These are phyloP conservation scores for Ophion ellenae DNA, from an alignment of 2,888 invertebrate species.

Conservation along the genomic window DNA sequence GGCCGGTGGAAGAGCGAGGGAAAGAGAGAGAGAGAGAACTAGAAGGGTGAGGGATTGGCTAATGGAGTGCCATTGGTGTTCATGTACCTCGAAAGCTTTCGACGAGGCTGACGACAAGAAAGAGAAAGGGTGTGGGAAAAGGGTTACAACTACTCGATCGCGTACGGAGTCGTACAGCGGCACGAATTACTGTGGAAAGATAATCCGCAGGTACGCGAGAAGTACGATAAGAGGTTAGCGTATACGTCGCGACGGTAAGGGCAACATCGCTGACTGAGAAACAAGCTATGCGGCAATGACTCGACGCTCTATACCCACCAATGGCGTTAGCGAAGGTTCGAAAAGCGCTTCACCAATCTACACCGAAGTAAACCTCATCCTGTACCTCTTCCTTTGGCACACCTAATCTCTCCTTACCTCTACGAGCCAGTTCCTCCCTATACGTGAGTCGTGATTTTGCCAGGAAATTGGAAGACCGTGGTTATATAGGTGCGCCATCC, in stretches of 20 bases:
- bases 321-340: constrained; percentile 30
- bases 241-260: constrained; percentile 22
- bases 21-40: background rate
- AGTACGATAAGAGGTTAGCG: constrained; percentile 12
- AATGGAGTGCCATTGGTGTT: constrained; percentile 51
- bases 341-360: constrained; percentile 29
- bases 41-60: constrained; percentile 23
- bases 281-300: constrained; percentile 33
- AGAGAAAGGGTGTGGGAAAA: constrained; percentile 31
- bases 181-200: constrained; percentile 60
- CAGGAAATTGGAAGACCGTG: constrained; percentile 60
- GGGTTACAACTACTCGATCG: constrained; percentile 20
- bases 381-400: constrained; percentile 40
- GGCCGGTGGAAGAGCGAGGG: constrained; percentile 14
- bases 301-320: constrained; percentile 30
- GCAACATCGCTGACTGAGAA: constrained; percentile 28
- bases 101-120: constrained; percentile 38
- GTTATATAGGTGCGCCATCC: constrained; percentile 35
- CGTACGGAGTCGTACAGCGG: constrained; percentile 56
- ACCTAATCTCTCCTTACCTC: constrained; percentile 9
- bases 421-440: constrained; percentile 11
- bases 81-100: constrained; percentile 48
- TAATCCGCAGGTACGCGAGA: constrained; percentile 48
- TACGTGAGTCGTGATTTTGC: constrained; percentile 58
- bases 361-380: constrained; percentile 34